Evolutionary conservation across 2,888 invertebrate genomes (phyloP), one percentile per base, ranked within the genome.

Genomic region (Nineta flava): DNA sequence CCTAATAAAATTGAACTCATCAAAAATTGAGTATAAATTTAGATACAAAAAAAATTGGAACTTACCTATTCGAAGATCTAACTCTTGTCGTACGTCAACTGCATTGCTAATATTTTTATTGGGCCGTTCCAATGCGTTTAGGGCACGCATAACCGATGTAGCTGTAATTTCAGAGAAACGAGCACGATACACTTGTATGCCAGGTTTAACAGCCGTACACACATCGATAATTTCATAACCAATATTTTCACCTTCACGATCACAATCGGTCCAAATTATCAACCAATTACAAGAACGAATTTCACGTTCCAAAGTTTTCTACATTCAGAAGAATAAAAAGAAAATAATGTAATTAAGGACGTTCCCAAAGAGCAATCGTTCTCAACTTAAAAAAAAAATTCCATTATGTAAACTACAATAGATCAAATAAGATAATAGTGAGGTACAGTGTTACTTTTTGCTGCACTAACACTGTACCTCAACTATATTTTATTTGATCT

Each of bases 181-280:
- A 2, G 96, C 96, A 57, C 96, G 73, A 59, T 76, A 82, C 50
- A 90, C 67, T 51, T 67, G 63, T 43, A 91, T 69, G 61, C 78
- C 79, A 6, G 76, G 79, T 60, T 88, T 91, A 0, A 85, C 66
- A n/a, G 77, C 80, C 53, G 72, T 76, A 62, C 97, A 99, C 7
- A 95, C 92, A 54, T 65, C 87, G 69, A 97, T 92, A 32, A 99
- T 81, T 74, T 99, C 97, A 73, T 81, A 96, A 1, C 96, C 99
- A 64, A 99, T 99, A 65, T 97, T 96, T 69, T 99, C 97, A 31
- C 97, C 97, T 73, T 99, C 99, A 68, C 99, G 79, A 73, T 99
- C 99, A 72, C 99, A 95, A 90, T 99, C 99, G 1, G 99, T 99
- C 99, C 99, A 99, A 57, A 99, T 87, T 15, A 99, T 87, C 3